Base-by-base conservation (phyloP, 2,888 invertebrate genomes). In the Craniophora ligustri region DNA sequence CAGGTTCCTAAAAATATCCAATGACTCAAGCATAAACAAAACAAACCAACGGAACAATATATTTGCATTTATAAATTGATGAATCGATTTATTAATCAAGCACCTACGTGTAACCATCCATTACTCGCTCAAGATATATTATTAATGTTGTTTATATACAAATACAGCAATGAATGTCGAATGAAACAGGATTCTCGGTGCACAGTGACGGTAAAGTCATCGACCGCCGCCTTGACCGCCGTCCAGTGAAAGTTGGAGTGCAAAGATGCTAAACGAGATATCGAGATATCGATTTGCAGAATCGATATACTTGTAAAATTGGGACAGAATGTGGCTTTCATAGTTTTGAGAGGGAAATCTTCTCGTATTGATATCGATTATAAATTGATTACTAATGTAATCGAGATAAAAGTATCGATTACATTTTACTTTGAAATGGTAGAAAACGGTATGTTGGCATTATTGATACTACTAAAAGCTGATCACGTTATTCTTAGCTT, bases 181-280 rank as follows among this genome's bases (percentile, higher is more conserved):
- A 39, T 23, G 13, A 8, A 16, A 34, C 28, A 35, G 21, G 34
- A 15, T 14, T 46, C 1, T 36, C 56, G 39, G 10, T 11, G 30
- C 15, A 18, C 6, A 28, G 13, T 15, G 14, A 5, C 19, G 36
- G 69, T 21, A 23, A 21, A 45, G 84, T 85, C 84, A 77, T 69
- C 74, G 86, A 81, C 85, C 85, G 74, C 75, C 73, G 81, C 87
- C 86, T 87, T 87, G 87, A 88, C 85, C 87, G 84, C 61, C 58
- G 65, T 41, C 23, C 72, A 84, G 89, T 81, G 88, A 88, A 89
- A 86, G 88, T 83, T 51, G 31, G 26, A 47, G 26, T 49, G 56
- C 54, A 57, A 28, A 28, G 53, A 63, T 60, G 54, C 47, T 54
- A 60, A 60, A 56, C 68, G 54, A 65, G 65, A 69, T 58, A 53